Conservation (phyloP, 1,140 invertebrate species). For the Euwallacea fornicatus region DNA sequence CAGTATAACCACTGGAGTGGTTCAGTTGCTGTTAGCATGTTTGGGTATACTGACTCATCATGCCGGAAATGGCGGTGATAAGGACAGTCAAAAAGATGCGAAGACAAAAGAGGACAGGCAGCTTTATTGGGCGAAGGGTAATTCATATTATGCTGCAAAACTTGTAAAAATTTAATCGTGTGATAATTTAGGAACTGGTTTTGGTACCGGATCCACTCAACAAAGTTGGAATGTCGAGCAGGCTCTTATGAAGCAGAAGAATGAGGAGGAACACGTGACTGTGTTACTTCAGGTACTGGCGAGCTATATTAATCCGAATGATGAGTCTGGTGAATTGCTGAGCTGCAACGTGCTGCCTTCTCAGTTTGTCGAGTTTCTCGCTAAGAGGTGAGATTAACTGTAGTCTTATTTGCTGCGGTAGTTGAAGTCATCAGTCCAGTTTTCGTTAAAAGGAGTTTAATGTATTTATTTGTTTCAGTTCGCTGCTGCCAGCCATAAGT, state of each 20-base stretch:
- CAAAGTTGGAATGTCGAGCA: constrained; percentile 96
- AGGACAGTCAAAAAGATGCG: constrained; percentile 46
- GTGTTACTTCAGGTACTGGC: constrained; percentile 76
- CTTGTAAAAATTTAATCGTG: background rate
- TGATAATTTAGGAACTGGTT: constrained; percentile 69
- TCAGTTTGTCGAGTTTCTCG: constrained; percentile 74
- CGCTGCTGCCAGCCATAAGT: constrained; percentile 82
- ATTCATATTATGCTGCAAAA: background rate
- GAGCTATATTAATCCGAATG: constrained; percentile 78
- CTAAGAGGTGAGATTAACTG: constrained; percentile 53
- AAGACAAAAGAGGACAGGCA: constrained; percentile 75
- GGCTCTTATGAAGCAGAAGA: constrained; percentile 81
- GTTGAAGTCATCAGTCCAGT: background rate
- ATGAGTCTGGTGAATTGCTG: constrained; percentile 56
- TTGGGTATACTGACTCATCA: constrained; percentile 89
- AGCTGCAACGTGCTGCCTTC: constrained; percentile 60
- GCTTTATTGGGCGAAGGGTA: constrained; percentile 89
- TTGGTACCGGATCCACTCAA: constrained; percentile 92
- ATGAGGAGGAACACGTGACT: constrained; percentile 92
- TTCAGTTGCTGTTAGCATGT: constrained; percentile 82
- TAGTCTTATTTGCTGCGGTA: background rate
- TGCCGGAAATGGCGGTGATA: constrained; percentile 47
- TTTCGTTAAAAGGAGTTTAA: background rate
- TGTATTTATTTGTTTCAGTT: constrained; percentile 58
- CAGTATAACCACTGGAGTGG: constrained; percentile 79